Evolutionary conservation across 2,113 vertebrate genomes (phyloP), one percentile per base, ranked within the genome.

Genomic region (Aix galericulata): DNA sequence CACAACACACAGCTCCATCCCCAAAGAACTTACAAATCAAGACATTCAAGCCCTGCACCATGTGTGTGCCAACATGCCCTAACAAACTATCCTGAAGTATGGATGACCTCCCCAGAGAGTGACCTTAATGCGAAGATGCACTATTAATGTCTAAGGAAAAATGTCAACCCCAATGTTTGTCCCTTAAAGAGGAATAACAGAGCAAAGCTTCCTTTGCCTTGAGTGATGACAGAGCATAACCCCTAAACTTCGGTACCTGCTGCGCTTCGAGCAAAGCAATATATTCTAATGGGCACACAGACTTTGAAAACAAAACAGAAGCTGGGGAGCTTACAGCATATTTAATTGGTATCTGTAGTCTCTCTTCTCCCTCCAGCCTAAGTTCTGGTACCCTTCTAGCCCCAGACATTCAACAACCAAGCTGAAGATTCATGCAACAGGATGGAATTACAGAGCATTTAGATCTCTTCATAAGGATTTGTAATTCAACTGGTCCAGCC

Each of bases 281-380:
- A 7, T 10, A 42, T 38, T 42, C 53, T 26, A 75, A 75, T 7
- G 4, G 32, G 68, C 10, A 22, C 14, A 59, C 2, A 0, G 0
- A 14, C 44, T 76, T 74, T 8, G 40, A 40, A 40, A 94, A 66
- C 55, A 64, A 64, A 89, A 89, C 17, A 72, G 84, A 86, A 87
- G 26, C 46, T 50, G 13, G 60, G 68, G 50, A 38, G 22, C 11
- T 59, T 48, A 67, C 38, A 80, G 38, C 17, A 59, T 38, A 74
- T 50, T 81, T 48, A 88, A 38, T 46, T 69, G 55, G 21, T 34
- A 67, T 22, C 26, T 64, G 36, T 42, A 84, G 58, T 17, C 22
- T 48, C 27, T 78, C n/a, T 44, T 86, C 32, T 93, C 21, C 21
- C 17, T 27, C 52, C n/a, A 68, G 46, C 17, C 4, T 59, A 52